Evolutionary conservation across 2,888 invertebrate genomes (phyloP), one percentile per base, ranked within the genome.

Genomic region (Melanotus villosus): DNA sequence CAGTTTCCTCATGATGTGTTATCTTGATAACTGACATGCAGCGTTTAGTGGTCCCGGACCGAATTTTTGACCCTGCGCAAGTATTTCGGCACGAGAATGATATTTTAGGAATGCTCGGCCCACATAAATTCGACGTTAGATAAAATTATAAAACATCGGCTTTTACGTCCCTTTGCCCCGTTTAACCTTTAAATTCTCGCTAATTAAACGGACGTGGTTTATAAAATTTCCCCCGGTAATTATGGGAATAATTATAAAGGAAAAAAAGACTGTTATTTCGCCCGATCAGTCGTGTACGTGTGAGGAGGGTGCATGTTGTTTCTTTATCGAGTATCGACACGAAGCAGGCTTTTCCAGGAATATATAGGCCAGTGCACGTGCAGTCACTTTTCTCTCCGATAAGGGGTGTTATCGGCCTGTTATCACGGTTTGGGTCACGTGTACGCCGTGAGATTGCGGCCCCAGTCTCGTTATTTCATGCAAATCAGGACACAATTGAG

Each of bases 391-490:
- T 67, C 67, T 67, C 72, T 63, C 43, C 75, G 76, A 74, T 75
- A 75, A 78, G 74, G 73, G 74, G 68, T 67, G 73, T 78, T 78
- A 78, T 78, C 78, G 72, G 73, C 21, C 74, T 73, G 77, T 80
- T 80, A 80, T 79, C 79, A 72, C 73, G 78, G 76, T 72, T 60
- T 66, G 74, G 77, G 79, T 79, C 78, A 79, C 78, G 79, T 78
- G 78, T 73, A 70, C 67, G 69, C 45, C 75, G 71, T 73, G 77
- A 75, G 78, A 77, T 77, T 78, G 77, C 75, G 75, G 75, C 74
- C 74, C 77, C 66, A 65, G 75, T 68, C 79, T 80, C 80, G 80
- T 80, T 80, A 81, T 78, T 77, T 75, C 78, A 81, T 81, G 81
- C 81, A 81, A 81, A 81, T 81, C 80, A 79, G 78, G 71, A 75